Base-by-base conservation (phyloP, 1,140 invertebrate species). In the Caenorhabditis tropicalis region DNA sequence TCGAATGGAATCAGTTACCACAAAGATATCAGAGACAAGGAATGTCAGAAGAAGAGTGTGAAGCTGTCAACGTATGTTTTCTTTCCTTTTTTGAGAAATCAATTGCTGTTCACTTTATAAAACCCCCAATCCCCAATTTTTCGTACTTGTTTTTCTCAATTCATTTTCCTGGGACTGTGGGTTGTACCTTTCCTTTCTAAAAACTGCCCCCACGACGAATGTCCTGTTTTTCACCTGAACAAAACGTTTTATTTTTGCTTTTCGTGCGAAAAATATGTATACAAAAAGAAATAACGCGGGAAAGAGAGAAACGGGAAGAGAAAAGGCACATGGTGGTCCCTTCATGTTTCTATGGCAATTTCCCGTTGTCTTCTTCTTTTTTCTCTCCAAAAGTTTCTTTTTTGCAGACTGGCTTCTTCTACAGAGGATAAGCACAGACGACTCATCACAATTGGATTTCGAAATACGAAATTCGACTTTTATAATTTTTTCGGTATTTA, bases 1-100 rank as follows among this genome's bases (percentile, higher is more conserved):
- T 89, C 39, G 86, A 88, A 9, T 86, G 87, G 70, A 70, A 27
- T 27, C 79, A 89, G 49, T 60, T 90, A n/a, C 89, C 89, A 24
- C 36, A 65, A 15, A 79, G 82, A 16, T 91, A 87, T 49, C 86
- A 85, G 24, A 80, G 90, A n/a, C 81, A 70, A 49, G 39, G 51
- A 19, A 80, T 90, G n/a, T 81, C 79, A 33, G 85, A 90, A 46
- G 90, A 90, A 81, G 89, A 90, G 60, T 89, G 88, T 81, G 87
- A 83, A 74, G 83, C 86, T 27, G 90, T 90, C 79, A 90, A 90
- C 82, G 89, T 90, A 83, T 58, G 82, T 65, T 65, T 82, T 39
- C 46, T 39, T 9, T 33, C 24, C 33, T 79, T 16, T 80, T 58
- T 36, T 3, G 19, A 19, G 33, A 46, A n/a, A n/a, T n/a, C n/a